Percentiles rank a stretch among this genome's conserved stretches.
These are phyloP conservation scores for Simalia tracyae DNA, from an alignment of 2,797 vertebrate genomes.

Conservation along the genomic window DNA sequence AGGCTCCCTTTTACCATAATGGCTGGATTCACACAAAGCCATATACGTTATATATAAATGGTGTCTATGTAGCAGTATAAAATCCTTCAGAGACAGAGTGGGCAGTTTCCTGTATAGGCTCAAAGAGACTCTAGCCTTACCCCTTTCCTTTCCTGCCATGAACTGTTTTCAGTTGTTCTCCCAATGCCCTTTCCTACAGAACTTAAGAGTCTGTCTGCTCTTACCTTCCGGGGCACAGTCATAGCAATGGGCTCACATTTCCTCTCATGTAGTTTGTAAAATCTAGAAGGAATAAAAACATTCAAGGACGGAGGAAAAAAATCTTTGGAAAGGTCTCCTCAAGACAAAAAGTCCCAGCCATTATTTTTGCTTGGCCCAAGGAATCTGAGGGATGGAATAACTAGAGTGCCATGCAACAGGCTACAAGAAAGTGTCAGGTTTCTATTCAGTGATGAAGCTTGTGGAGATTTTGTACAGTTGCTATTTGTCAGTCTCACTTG, in stretches of 20 bases:
- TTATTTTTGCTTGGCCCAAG: background rate
- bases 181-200: background rate
- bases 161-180: background rate
- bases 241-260: constrained; percentile 89
- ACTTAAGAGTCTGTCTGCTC: background rate
- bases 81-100: too few species aligned
- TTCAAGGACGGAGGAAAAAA: constrained; percentile 9
- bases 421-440: too few species aligned
- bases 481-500: background rate
- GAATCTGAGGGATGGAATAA: too few species aligned
- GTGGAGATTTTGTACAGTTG: background rate
- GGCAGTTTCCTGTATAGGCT: background rate
- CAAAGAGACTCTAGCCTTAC: background rate
- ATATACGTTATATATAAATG: background rate
- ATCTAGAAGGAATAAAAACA: constrained; percentile 69
- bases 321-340: background rate
- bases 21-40: background rate
- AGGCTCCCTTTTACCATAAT: background rate
- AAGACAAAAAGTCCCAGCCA: fast-evolving
- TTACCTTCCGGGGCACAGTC: constrained; percentile 91
- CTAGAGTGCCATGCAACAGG: background rate
- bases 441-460: background rate
- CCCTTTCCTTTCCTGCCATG: background rate
- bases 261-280: constrained; percentile 91
- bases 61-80: background rate